These are phyloP conservation scores for Thamnaconus septentrionalis DNA, from an alignment of 2,113 vertebrate species.

Conservation along the genomic window DNA sequence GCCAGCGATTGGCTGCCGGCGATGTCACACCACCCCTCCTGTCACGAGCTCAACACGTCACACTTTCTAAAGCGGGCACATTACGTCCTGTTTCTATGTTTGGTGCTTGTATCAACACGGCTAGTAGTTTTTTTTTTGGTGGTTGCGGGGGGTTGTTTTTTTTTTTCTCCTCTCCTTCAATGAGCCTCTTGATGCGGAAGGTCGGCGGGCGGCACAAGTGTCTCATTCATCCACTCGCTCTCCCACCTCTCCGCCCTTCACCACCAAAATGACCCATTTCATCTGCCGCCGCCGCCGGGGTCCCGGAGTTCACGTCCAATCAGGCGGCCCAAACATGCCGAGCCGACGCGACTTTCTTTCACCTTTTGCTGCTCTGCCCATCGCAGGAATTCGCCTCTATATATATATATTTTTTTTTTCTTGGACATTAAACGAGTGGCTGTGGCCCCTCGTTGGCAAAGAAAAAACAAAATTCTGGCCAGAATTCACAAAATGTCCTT, in stretches of 20 bases:
- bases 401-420: no score
- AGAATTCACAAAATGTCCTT: constrained; percentile 4
- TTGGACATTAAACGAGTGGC: no score
- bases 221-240: constrained; percentile 50
- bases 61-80: constrained; percentile 47
- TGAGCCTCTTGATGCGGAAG: constrained; percentile 44
- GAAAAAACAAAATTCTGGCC: constrained; percentile 1
- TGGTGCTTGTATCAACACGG: constrained; percentile 57
- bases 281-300: constrained; percentile 4
- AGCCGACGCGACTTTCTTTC: constrained; percentile 14
- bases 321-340: constrained; percentile 16
- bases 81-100: constrained; percentile 62
- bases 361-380: constrained; percentile 12
- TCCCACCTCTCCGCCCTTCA: neutral
- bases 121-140: neutral
- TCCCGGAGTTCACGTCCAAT: constrained; percentile 15
- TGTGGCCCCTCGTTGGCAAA: neutral
- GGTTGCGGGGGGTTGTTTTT: no score
- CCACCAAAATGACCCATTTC: constrained; percentile 32
- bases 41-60: constrained; percentile 35
- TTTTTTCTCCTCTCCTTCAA: constrained; percentile 22
- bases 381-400: constrained; percentile 11
- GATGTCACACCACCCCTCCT: constrained; percentile 56
- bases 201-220: constrained; percentile 22
- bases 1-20: constrained; percentile 44